phyloP scores from a whole-genome alignment of 2,797 vertebrate species.

The Microctenopoma steveboyesi region DNA sequence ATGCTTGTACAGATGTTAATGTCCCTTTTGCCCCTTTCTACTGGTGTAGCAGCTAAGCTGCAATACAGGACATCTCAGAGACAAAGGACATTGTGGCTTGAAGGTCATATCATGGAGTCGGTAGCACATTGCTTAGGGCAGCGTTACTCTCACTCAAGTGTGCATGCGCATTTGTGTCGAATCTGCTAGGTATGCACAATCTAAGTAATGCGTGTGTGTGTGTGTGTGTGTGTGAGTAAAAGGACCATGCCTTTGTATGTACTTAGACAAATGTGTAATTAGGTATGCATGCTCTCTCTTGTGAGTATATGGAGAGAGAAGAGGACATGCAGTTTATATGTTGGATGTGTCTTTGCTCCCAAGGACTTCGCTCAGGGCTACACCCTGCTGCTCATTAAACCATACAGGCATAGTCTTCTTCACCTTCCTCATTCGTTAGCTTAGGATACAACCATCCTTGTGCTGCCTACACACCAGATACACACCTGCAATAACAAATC shows the following conservation, averaged over 20 bases:
- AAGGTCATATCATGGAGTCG: constrained; percentile 70
- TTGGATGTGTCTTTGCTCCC: constrained; percentile 46
- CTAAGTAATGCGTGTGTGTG: constrained; percentile 36
- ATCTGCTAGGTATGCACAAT: constrained; percentile 61
- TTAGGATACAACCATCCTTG: constrained; percentile 17
- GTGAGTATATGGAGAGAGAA: constrained; percentile 35
- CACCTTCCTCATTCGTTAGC: constrained; percentile 53
- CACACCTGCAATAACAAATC: constrained; percentile 56
- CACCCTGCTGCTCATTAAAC: constrained; percentile 73
- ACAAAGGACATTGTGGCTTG: constrained; percentile 67
- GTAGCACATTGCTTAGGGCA: constrained; percentile 73
- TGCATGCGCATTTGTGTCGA: constrained; percentile 42
- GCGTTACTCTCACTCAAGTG: constrained; percentile 60
- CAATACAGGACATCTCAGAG: constrained; percentile 68
- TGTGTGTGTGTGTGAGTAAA: constrained; percentile 39
- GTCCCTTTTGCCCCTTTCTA: constrained; percentile 49
- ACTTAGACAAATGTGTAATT: constrained; percentile 47
- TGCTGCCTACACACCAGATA: constrained; percentile 32
- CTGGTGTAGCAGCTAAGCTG: constrained; percentile 52
- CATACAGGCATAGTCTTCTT: constrained; percentile 50
- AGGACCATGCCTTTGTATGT: constrained; percentile 9
- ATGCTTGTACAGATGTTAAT: constrained; percentile 67
- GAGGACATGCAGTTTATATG: constrained; percentile 19
- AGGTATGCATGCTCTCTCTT: constrained; percentile 41
- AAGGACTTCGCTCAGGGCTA: constrained; percentile 62